These are phyloP conservation scores for Anhinga rufa DNA, from an alignment of 2,113 vertebrate species.

Conservation along the genomic window DNA sequence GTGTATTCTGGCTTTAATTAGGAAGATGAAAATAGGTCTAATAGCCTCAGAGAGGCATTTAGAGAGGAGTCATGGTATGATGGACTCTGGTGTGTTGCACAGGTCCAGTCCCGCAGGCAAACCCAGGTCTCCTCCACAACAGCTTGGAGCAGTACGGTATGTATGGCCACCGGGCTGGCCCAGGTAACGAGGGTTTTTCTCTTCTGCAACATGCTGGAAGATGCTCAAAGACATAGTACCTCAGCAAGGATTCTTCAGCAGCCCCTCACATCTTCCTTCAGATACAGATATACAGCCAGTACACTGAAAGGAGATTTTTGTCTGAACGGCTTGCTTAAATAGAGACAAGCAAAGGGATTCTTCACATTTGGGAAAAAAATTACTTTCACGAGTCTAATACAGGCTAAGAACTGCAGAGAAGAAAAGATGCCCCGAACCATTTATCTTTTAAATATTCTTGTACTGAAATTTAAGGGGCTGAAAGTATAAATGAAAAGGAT, in stretches of 20 bases:
- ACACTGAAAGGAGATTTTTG: neutral
- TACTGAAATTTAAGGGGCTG: conserved; percentile 38
- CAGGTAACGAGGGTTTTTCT: neutral
- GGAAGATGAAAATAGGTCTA: neutral
- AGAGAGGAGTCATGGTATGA: neutral
- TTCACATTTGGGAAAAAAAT: neutral
- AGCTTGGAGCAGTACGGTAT: neutral
- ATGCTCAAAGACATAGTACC: neutral
- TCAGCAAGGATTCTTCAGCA: neutral
- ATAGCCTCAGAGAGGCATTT: neutral
- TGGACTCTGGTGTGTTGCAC: neutral
- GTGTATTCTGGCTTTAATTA: neutral
- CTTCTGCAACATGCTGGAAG: neutral
- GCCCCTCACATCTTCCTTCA: neutral
- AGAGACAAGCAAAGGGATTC: neutral
- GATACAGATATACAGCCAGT: neutral
- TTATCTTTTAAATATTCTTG: conserved; percentile 32
- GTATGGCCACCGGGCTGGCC: neutral
- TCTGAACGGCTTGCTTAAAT: neutral
- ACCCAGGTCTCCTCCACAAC: neutral
- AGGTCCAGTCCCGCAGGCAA: neutral
- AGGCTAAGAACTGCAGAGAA: neutral
- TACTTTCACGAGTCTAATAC: neutral
- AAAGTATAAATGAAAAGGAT: conserved; percentile 29
- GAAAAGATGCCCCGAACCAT: conserved; percentile 6